Percentiles rank a stretch among this genome's conserved stretches.
Conservation (phyloP, 2,888 invertebrate species). For the Thecophora atra region DNA sequence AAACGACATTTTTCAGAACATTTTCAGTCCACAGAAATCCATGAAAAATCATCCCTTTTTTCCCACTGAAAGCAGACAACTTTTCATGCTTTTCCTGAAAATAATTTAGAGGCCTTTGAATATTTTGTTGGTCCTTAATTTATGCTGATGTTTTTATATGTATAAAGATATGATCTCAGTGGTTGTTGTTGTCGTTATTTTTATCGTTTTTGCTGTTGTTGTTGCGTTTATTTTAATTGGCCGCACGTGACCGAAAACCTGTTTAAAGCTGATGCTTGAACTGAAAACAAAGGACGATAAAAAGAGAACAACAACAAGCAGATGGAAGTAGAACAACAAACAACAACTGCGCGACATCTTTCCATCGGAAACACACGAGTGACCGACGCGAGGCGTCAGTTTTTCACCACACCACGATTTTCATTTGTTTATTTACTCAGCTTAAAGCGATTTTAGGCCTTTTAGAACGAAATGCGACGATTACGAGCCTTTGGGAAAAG, state of each 20-base stretch:
- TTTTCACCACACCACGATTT: not conserved
- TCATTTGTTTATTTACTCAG: too few relatives aligned
- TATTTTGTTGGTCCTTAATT: not conserved
- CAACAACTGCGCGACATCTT: not conserved
- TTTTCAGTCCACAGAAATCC: not conserved
- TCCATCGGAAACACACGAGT: not conserved
- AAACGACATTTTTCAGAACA: not conserved
- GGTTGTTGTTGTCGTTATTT: not conserved
- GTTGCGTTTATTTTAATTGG: conserved; percentile 42
- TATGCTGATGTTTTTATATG: not conserved
- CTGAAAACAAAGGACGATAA: not conserved
- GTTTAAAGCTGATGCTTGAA: conserved; percentile 29
- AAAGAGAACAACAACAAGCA: not conserved
- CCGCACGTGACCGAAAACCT: conserved; percentile 46
- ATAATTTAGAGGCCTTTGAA: not conserved
- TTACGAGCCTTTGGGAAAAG: conserved; percentile 14
- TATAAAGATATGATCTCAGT: too few relatives aligned
- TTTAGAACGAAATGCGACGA: not conserved
- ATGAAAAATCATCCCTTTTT: not conserved
- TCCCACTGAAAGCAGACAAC: not conserved
- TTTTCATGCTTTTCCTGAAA: not conserved
- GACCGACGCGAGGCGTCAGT: conserved; percentile 23
- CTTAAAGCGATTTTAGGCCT: too few relatives aligned
- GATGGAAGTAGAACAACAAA: too few relatives aligned
- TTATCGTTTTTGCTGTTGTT: conserved; percentile 17